Base-by-base conservation (phyloP, 2,888 invertebrate species). In the Onthophagus sagittarius region DNA sequence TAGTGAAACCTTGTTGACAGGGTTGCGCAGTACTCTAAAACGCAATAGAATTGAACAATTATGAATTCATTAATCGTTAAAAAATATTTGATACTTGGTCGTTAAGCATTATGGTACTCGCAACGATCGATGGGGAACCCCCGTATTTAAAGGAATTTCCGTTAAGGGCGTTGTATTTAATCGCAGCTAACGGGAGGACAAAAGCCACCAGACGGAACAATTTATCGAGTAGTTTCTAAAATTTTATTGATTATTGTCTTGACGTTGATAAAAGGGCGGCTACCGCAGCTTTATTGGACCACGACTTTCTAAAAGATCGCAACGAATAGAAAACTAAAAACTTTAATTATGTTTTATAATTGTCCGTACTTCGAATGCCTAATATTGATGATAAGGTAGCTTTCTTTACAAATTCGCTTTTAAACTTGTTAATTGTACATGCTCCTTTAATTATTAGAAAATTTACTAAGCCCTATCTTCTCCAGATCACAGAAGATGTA, bases 71-170 rank as follows among this genome's bases (percentile, higher is more conserved):
- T 0, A 95, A 95, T 0, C 88, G 97, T 76, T 96, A 97, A 82
- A 94, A 96, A 79, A 85, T 85, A 77, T 85, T 97, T 0, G 97
- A 97, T 82, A 94, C 96, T 62, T 96, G 97, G 97, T 96, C 96
- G 0, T 87, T 98, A 73, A 97, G 97, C n/a, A 98, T 99, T 76
- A 98, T 99, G 98, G 96, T 96, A 0, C 96, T 99, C 73, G 97
- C 97, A 86, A 96, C 96, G 95, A 93, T 99, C 71, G 97, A 98
- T 84, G 98, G 98, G 0, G 96, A 97, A 83, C 98, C 98, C 0
- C 99, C 99, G 0, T 99, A 99, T 84, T 90, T 99, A 85, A 94
- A 96, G 81, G 98, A 99, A 85, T 94, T 96, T 0, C 98, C 98
- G 0, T 84, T 98, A 23, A 88, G 95, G 78, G 97, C 98, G 11